Base-by-base conservation (phyloP, 2,113 vertebrate species). In the Prionailurus viverrinus region DNA sequence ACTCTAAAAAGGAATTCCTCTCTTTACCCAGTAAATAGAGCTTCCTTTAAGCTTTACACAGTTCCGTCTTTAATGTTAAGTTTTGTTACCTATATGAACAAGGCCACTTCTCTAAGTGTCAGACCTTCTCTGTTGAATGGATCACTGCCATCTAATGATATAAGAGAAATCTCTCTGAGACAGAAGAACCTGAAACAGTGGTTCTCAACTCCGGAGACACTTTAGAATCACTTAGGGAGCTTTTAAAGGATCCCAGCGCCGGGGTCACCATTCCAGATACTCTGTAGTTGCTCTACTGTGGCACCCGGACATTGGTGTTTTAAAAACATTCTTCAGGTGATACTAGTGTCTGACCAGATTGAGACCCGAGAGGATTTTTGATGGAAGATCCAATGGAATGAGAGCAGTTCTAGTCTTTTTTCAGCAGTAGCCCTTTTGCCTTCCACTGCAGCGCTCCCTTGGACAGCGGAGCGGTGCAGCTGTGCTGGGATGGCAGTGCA, bases 1-100 rank as follows among this genome's bases (percentile, higher is more conserved):
- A 25, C 39, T 85, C 63, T 55, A n/a, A 19, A 90, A 78, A 91
- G 11, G 68, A 74, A 71, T 61, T 71, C 53, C 61, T 93, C 18
- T 91, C 39, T 94, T 74, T 53, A 66, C 15, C 21, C 27, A 81
- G 51, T n/a, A 91, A 78, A 13, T 9, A 82, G 27, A 76, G 31
- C 21, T 95, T 95, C 76, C 61, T 51, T 90, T 87, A 79, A 29
- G 29, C n/a, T 92, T 91, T 71, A 86, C 21, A 5, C 33, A 73
- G 15, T 91, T 89, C 9, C 69, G 33, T 89, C 92, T 88, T 63
- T 31, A 79, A 31, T 93, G 36, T 1, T 96, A 61, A 27, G 23
- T 69, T 91, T 74, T 97, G n/a, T n/a, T n/a, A 66, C 86, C 4
- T 19, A n/a, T 73, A 11, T 45, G 71, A 93, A 65, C 39, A 83